A percentile compares a stretch with the other conserved stretches of the same genome.
phyloP scores from a whole-genome alignment of 2,113 vertebrate genomes.

The Hemiscyllium ocellatum region DNA sequence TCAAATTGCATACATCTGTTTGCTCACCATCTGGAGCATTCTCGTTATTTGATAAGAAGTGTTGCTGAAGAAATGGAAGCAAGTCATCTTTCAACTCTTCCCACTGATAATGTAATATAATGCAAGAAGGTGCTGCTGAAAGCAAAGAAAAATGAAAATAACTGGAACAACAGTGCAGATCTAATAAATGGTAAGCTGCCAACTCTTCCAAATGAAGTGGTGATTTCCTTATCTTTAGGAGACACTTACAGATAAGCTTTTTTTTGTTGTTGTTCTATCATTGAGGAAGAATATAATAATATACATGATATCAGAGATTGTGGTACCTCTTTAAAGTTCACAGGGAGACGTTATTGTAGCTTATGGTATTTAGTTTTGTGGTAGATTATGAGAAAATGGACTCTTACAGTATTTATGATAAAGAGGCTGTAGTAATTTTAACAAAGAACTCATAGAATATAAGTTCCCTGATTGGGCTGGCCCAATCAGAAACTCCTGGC shows the following conservation, averaged over 20 bases:
- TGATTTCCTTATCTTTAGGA: background rate
- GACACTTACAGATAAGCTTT: background rate
- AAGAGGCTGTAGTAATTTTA: background rate
- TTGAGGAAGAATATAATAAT: background rate
- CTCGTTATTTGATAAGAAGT: background rate
- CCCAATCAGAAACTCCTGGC: no score
- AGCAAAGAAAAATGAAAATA: background rate
- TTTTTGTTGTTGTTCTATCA: background rate
- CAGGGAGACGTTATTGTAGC: background rate
- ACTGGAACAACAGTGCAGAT: background rate
- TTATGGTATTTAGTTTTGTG: background rate
- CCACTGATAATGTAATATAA: background rate
- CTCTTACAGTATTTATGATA: background rate
- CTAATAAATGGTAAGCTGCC: background rate
- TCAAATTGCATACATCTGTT: constrained; percentile 32
- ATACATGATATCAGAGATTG: background rate
- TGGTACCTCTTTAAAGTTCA: background rate
- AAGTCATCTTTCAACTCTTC: background rate
- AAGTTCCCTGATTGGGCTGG: no score
- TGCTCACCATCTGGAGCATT: constrained; percentile 39
- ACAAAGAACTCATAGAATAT: no score
- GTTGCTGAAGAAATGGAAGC: background rate
- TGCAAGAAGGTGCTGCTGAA: background rate
- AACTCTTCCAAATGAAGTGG: background rate
- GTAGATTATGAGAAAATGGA: background rate